phyloP scores from a whole-genome alignment of 2,888 invertebrate genomes.

The Protophormia terraenovae region DNA sequence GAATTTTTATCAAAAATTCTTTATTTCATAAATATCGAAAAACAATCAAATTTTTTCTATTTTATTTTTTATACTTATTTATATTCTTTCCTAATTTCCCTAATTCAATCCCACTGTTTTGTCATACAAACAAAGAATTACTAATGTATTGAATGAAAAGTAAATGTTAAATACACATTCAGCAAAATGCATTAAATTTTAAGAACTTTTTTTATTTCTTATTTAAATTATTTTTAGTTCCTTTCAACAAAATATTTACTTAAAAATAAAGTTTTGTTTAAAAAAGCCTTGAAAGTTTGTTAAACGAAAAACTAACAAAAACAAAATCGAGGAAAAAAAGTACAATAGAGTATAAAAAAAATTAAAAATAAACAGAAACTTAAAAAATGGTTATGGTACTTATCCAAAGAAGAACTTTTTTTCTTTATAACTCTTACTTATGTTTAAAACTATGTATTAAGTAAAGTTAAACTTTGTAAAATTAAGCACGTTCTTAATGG shows the following conservation, averaged over 20 bases:
- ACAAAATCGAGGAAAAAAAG: neutral
- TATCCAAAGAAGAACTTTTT: neutral
- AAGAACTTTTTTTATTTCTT: slow-evolving; percentile 34
- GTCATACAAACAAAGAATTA: neutral
- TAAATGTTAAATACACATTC: slow-evolving; percentile 48
- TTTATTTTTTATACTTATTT: neutral
- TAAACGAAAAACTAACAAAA: slow-evolving; percentile 14
- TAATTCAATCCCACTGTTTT: neutral
- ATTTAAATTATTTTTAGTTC: slow-evolving; percentile 18
- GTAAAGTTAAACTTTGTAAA: slow-evolving; percentile 1
- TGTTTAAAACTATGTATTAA: neutral
- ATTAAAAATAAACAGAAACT: neutral
- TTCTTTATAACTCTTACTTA: neutral
- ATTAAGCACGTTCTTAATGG: slow-evolving; percentile 24
- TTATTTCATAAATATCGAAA: too few relatives aligned
- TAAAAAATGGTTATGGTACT: slow-evolving; percentile 15
- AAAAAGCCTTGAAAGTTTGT: slow-evolving; percentile 49
- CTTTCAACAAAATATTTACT: slow-evolving; percentile 14
- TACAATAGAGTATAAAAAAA: neutral
- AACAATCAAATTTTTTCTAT: too few relatives aligned
- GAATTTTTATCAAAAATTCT: too few relatives aligned
- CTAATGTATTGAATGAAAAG: slow-evolving; percentile 22
- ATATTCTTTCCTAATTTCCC: neutral
- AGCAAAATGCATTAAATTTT: slow-evolving; percentile 54
- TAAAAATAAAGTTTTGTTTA: slow-evolving; percentile 30